A percentile compares a stretch with the other conserved stretches of the same genome.
Conservation (phyloP, 37 sponge, comb jelly and placozoan genomes). For the Mnemiopsis leidyi region DNA sequence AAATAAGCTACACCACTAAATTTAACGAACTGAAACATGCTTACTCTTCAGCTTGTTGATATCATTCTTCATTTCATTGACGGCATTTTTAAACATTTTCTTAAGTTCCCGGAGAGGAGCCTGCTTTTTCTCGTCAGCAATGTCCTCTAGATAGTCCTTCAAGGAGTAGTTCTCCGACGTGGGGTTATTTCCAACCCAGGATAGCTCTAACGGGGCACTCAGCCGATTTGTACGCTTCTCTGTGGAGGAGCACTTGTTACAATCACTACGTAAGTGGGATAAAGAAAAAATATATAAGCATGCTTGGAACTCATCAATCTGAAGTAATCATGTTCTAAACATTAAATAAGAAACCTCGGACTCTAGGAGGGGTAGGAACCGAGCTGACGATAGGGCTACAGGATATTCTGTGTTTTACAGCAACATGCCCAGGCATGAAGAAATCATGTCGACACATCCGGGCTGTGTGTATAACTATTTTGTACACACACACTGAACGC, state of each 20-base stretch:
- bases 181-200: constrained; percentile 27
- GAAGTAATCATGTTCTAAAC: too few species aligned
- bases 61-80: background rate
- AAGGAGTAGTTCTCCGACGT: constrained; percentile 6
- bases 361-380: background rate
- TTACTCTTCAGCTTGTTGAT: background rate
- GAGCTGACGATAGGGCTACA: constrained; percentile 34
- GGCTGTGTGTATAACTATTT: constrained; percentile 35
- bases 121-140: background rate
- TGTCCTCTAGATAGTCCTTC: background rate
- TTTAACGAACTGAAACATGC: background rate
- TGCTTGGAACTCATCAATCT: too few species aligned
- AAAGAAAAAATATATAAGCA: too few species aligned
- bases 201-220: background rate
- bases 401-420: constrained; percentile 31
- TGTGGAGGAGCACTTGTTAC: too few species aligned
- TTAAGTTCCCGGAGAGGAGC: background rate
- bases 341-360: too few species aligned
- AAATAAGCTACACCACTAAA: background rate
- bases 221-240: background rate
- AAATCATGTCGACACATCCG: constrained; percentile 37
- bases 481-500: constrained; percentile 22
- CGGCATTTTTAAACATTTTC: background rate
- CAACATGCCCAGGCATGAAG: constrained; percentile 21
- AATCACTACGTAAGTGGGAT: too few species aligned